These are phyloP conservation scores for Tursiops truncatus DNA, from an alignment of 2,113 vertebrate genomes.

Conservation along the genomic window DNA sequence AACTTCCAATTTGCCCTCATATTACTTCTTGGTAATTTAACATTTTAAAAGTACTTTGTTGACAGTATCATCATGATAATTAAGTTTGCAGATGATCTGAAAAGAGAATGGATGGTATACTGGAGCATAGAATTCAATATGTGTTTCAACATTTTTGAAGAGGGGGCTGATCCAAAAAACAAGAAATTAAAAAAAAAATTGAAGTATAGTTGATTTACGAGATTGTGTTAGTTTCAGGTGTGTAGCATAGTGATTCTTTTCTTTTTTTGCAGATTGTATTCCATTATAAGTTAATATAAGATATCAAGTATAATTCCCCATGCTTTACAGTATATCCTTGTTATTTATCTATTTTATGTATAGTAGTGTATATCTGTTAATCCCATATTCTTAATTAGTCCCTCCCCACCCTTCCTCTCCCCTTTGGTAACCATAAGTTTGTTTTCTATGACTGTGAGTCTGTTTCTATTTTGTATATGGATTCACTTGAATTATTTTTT, in stretches of 20 bases:
- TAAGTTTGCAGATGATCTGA: neutral
- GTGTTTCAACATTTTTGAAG: neutral
- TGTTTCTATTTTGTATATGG: neutral
- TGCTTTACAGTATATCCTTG: neutral
- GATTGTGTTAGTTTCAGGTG: neutral
- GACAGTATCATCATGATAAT: neutral
- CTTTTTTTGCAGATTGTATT: neutral
- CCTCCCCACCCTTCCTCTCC: neutral
- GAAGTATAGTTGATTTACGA: neutral
- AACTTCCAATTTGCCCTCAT: neutral
- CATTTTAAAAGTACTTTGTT: neutral
- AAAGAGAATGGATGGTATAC: neutral
- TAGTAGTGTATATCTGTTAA: neutral
- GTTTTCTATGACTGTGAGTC: neutral
- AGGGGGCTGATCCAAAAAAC: neutral
- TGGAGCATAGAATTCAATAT: neutral
- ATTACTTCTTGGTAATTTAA: neutral
- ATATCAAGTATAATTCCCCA: neutral
- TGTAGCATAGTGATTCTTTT: neutral
- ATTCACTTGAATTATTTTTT: neutral
- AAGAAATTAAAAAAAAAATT: neutral
- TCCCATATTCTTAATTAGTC: too few species aligned
- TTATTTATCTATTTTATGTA: neutral
- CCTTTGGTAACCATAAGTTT: neutral
- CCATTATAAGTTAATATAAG: neutral